phyloP scores from a whole-genome alignment of 2,797 vertebrate species.

The Mastacembelus armatus region DNA sequence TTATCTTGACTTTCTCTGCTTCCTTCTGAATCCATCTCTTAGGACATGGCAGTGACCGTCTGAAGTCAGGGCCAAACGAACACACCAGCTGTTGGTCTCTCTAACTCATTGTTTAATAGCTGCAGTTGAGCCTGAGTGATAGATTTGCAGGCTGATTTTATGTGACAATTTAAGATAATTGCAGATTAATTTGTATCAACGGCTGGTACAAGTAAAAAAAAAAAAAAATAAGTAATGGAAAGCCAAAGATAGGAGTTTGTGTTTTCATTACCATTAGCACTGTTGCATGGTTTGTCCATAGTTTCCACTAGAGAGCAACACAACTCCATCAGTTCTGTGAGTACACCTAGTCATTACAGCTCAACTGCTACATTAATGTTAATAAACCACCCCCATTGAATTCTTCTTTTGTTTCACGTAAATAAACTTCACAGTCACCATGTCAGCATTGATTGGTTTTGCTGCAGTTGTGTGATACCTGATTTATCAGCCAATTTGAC shows the following conservation, averaged over 20 bases:
- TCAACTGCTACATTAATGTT: too few relatives aligned
- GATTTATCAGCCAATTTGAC: too few relatives aligned
- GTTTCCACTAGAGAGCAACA: neutral
- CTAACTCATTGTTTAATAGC: conserved; percentile 56
- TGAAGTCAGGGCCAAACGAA: conserved; percentile 40
- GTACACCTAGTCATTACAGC: too few relatives aligned
- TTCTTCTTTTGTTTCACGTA: too few relatives aligned
- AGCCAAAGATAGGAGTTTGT: neutral
- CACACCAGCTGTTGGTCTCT: conserved; percentile 26
- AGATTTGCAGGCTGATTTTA: neutral
- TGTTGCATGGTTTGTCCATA: neutral
- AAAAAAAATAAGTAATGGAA: neutral
- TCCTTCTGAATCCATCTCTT: conserved; percentile 62
- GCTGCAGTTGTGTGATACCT: too few relatives aligned
- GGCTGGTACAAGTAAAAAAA: neutral
- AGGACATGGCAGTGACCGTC: conserved; percentile 66
- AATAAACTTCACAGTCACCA: too few relatives aligned
- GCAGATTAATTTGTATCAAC: neutral
- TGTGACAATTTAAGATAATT: neutral
- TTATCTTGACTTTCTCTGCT: conserved; percentile 33
- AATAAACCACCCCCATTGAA: too few relatives aligned
- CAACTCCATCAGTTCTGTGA: neutral
- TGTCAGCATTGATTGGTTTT: too few relatives aligned
- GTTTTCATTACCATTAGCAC: neutral
- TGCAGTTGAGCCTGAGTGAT: neutral